Evolutionary conservation across 2,888 invertebrate species (phyloP), one percentile per base, ranked within the genome.

Genomic region (Agrochola lota): DNA sequence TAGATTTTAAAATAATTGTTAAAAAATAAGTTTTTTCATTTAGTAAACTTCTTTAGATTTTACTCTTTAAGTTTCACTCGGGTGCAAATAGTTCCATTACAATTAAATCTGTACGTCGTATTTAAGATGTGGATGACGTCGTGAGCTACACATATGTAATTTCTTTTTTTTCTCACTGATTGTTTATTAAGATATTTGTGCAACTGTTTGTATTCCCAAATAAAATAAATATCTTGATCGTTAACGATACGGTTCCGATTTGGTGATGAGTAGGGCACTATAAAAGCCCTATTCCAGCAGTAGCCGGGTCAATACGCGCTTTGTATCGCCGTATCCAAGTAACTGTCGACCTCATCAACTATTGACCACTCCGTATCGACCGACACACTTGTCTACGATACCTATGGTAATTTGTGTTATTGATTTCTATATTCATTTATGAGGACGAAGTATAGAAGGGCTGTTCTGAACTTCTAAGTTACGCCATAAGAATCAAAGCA

Each of bases 301-400:
- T 80, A 86, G 80, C 81, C 90, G 90, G 94, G 93, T 94, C 94
- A 94, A 94, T 94, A 94, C 87, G 84, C 85, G 91, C 91, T 91
- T 93, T 94, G 94, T 95, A 92, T 94, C 89, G 73, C 90, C 91
- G 96, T 96, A 93, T 93, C 95, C 94, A 94, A 95, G 96, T 95
- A 92, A 96, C 95, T 92, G 90, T 84, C 91, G 91, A 89, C 93
- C 94, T 95, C 94, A 95, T 96, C 94, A 96, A 96, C 91, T 93
- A 96, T 96, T 95, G 94, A 95, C 90, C 83, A 90, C 79, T 84
- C 85, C 81, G 83, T 95, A 96, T 96, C 94, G 95, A 95, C 91
- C 92, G 86, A 76, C 82, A 85, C 86, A 89, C 85, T 88, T 82
- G 85, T 83, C 86, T 77, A 73, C 63, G 52, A 78, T 87, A 57